phyloP scores from a whole-genome alignment of 2,113 vertebrate genomes.

The Nicator chloris region DNA sequence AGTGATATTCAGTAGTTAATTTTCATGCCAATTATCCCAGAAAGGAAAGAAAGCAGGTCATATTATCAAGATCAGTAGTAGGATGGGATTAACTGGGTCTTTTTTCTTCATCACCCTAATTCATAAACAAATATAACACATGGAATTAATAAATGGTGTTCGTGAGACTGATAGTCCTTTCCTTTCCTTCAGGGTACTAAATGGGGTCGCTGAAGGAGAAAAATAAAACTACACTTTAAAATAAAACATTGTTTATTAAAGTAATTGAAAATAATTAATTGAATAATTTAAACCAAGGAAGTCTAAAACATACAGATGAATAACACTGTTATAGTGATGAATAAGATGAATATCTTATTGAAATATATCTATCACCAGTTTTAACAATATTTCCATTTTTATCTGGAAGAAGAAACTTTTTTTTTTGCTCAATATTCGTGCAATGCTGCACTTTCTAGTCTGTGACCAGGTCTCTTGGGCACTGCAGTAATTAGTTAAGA shows the following conservation, averaged over 20 bases:
- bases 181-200: background rate
- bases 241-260: background rate
- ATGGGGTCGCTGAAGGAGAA: background rate
- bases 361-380: background rate
- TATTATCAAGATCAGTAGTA: background rate
- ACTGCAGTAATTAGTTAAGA: background rate
- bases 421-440: background rate
- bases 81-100: background rate
- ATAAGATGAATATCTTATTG: too few species aligned
- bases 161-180: background rate
- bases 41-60: background rate
- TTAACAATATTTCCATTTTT: background rate
- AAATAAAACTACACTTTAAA: background rate
- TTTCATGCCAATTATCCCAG: background rate
- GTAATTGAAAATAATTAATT: background rate
- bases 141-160: background rate
- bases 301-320: background rate
- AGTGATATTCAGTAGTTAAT: background rate
- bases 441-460: background rate
- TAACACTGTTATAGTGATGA: too few species aligned
- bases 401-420: background rate
- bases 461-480: background rate
- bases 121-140: background rate
- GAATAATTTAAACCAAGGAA: background rate
- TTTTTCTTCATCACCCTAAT: background rate